phyloP scores from a whole-genome alignment of 2,797 vertebrate genomes.

The Parauchenoglanis punctatus region DNA sequence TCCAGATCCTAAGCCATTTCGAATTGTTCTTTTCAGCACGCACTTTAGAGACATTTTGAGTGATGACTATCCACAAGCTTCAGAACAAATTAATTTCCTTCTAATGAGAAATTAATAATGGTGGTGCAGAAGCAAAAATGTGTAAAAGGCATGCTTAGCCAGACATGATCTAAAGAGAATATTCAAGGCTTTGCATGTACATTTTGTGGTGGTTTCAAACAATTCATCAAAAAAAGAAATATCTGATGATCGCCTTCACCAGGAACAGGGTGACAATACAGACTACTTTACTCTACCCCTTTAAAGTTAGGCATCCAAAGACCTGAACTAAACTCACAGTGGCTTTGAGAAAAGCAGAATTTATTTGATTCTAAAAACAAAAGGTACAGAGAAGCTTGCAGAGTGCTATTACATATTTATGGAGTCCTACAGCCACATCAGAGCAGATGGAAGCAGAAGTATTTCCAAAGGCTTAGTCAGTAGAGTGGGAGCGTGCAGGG shows the following conservation, averaged over 20 bases:
- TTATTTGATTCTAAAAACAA: neutral
- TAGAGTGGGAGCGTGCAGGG: constrained; percentile 13
- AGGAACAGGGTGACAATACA: neutral
- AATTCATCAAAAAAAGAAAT: neutral
- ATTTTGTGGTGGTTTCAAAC: neutral
- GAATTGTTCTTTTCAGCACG: neutral
- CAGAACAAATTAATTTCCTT: neutral
- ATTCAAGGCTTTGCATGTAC: neutral
- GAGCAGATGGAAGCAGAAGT: neutral
- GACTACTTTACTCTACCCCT: neutral
- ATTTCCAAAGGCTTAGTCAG: constrained; percentile 8
- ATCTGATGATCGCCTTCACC: neutral
- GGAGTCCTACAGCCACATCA: neutral
- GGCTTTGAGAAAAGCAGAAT: neutral
- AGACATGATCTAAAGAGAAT: neutral
- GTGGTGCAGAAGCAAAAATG: neutral
- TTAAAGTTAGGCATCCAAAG: neutral
- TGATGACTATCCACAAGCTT: neutral
- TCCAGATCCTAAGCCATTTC: neutral
- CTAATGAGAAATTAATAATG: neutral
- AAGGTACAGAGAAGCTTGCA: neutral
- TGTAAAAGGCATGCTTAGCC: neutral
- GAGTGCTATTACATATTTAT: constrained; percentile 8
- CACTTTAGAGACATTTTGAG: neutral
- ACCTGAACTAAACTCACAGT: neutral